Conservation (phyloP, 2,797 vertebrate genomes). For the Rhynchotus rufescens region DNA sequence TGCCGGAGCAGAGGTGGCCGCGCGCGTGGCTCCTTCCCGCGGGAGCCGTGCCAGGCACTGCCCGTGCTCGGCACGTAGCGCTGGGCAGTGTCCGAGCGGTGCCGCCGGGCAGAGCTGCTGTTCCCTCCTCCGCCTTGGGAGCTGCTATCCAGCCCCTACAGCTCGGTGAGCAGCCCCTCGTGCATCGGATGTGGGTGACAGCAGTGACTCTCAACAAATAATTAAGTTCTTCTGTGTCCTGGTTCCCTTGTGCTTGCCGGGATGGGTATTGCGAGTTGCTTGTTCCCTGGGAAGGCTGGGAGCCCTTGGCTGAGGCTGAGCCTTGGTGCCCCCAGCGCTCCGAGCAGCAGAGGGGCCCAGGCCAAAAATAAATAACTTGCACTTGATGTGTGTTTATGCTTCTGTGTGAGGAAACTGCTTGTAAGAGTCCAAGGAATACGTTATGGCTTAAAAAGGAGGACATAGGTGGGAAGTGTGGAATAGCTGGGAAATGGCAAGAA, state of each 20-base stretch:
- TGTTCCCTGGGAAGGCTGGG: background rate
- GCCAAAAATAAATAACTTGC: background rate
- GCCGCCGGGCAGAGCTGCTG: background rate
- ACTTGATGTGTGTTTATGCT: background rate
- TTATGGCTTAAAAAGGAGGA: background rate
- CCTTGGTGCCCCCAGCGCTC: background rate
- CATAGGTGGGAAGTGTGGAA: conserved; percentile 14
- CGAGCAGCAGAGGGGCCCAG: background rate
- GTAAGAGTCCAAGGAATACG: background rate
- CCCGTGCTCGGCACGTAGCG: no score
- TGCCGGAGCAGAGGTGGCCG: no score
- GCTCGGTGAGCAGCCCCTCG: no score
- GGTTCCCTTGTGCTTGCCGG: accelerated
- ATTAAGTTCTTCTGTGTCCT: background rate
- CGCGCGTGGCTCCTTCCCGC: no score
- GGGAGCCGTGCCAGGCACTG: no score
- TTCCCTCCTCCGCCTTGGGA: no score
- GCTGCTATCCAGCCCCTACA: no score
- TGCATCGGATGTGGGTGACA: background rate
- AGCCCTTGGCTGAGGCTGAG: background rate
- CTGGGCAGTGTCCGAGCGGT: background rate
- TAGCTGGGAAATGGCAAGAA: conserved; percentile 10
- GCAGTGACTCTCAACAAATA: background rate
- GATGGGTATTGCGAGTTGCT: background rate
- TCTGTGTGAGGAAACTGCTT: background rate